A percentile compares a stretch with the other conserved stretches of the same genome.
Evolutionary conservation across 2,797 vertebrate genomes (phyloP).

Genomic region (Myotis planiceps): DNA sequence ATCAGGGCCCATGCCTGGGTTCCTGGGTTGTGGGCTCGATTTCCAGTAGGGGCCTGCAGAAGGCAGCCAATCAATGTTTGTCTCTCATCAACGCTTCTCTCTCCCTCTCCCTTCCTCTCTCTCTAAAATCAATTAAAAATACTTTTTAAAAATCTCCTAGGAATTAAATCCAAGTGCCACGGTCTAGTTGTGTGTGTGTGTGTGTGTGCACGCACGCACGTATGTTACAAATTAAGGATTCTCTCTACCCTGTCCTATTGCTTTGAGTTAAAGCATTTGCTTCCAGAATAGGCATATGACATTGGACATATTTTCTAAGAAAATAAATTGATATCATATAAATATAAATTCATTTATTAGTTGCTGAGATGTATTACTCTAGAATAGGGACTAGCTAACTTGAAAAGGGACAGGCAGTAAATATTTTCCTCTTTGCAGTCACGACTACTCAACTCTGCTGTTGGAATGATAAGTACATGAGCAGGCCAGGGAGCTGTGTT

Average conservation of each 20-base stretch:
- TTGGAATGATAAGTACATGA: background rate
- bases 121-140: too few species aligned
- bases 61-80: too few species aligned
- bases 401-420: background rate
- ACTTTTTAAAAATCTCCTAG: too few species aligned
- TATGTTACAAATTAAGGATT: background rate
- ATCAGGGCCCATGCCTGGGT: too few species aligned
- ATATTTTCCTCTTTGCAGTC: background rate
- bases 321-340: background rate
- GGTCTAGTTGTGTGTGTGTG: too few species aligned
- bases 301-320: background rate
- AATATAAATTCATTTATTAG: background rate
- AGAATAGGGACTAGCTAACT: background rate
- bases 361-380: background rate
- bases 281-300: background rate
- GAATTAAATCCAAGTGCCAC: too few species aligned
- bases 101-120: too few species aligned
- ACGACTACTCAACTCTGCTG: background rate
- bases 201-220: fast-evolving
- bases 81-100: too few species aligned
- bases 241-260: background rate
- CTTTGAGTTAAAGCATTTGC: background rate
- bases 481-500: background rate
- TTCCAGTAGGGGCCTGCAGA: too few species aligned
- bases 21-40: too few species aligned